Base-by-base conservation (phyloP, 2,797 vertebrate species). In the Microctenopoma stevenorrisi region DNA sequence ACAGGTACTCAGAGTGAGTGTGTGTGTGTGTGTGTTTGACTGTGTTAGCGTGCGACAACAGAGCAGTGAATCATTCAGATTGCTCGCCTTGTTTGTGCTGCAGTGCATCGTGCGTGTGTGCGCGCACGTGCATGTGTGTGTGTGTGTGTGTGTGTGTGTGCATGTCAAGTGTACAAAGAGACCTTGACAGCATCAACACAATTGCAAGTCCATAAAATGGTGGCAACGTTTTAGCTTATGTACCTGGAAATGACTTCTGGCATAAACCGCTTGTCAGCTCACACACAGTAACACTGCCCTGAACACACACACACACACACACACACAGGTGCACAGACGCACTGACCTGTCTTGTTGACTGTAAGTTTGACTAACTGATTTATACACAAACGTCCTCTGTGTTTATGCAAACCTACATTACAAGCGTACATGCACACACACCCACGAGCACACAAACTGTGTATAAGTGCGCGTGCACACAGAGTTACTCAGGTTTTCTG, bases 171-270 rank as follows among this genome's bases (percentile, higher is more conserved):
- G 15, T 67, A 81, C 83, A 78, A 81, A 82, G 79, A 78, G 79
- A 88, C 84, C 86, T 84, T 86, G 82, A 85, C 85, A 89, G 86
- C 84, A 88, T 89, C 84, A 86, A 87, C 83, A 80, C 85, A 88
- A 83, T 84, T 87, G 77, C 63, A 72, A 86, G 74, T 83, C 82
- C 71, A 89, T 92, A 89, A 92, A 90, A 87, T 63, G 50, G 78
- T 52, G 18, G 61, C 80, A 74, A 49, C 72, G 37, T 78, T 91
- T 87, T 88, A 87, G 81, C 83, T 80, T 74, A 84, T 76, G 68
- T 76, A 86, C 77, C 76, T 86, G 72, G 76, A 85, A 88, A 85
- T 83, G 58, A 87, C 81, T 77, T 83, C 60, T 86, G 84, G 64
- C 80, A 86, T 83, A 75, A 83, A 80, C 64, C 8, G 59, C 53